These are phyloP conservation scores for Chironomus riparius DNA, from an alignment of 2,888 invertebrate species.

Conservation along the genomic window DNA sequence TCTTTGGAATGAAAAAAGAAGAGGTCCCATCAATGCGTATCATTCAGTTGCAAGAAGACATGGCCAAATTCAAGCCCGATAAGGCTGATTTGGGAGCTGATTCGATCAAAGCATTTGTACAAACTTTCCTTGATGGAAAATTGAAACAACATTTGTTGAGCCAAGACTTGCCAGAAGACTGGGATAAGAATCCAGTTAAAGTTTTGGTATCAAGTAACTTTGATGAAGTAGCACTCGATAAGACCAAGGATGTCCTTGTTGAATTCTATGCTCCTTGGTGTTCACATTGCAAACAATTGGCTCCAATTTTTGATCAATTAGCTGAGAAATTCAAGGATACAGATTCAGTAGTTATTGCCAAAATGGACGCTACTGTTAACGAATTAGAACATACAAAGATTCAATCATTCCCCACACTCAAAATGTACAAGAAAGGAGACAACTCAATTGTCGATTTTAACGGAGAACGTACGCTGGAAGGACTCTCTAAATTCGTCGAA, in stretches of 20 bases:
- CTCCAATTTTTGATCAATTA: constrained; percentile 92
- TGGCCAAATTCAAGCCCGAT: constrained; percentile 94
- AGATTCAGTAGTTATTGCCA: constrained; percentile 81
- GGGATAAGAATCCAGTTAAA: constrained; percentile 93
- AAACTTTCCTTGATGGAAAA: constrained; percentile 82
- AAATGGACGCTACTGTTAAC: constrained; percentile 98
- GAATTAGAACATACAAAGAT: constrained; percentile 95
- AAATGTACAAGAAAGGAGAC: constrained; percentile 85
- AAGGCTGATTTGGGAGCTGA: constrained; percentile 36
- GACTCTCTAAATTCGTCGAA: constrained; percentile 87
- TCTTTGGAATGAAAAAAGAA: constrained; percentile 97
- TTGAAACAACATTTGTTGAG: constrained; percentile 91
- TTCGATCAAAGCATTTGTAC: constrained; percentile 61
- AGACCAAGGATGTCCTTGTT: constrained; percentile 84
- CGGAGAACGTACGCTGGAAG: constrained; percentile 91
- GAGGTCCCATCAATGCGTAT: constrained; percentile 84
- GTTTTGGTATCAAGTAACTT: constrained; percentile 90
- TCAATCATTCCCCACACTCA: constrained; percentile 89
- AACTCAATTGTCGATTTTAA: constrained; percentile 86
- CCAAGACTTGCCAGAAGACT: constrained; percentile 91
- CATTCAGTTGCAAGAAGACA: constrained; percentile 91
- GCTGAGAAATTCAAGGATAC: constrained; percentile 86
- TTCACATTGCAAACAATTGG: constrained; percentile 89
- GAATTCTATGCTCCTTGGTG: constrained; percentile 64
- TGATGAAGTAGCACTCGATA: constrained; percentile 81